These are phyloP conservation scores for Tonatia bakeri DNA, from an alignment of 2,113 vertebrate genomes.

Conservation along the genomic window DNA sequence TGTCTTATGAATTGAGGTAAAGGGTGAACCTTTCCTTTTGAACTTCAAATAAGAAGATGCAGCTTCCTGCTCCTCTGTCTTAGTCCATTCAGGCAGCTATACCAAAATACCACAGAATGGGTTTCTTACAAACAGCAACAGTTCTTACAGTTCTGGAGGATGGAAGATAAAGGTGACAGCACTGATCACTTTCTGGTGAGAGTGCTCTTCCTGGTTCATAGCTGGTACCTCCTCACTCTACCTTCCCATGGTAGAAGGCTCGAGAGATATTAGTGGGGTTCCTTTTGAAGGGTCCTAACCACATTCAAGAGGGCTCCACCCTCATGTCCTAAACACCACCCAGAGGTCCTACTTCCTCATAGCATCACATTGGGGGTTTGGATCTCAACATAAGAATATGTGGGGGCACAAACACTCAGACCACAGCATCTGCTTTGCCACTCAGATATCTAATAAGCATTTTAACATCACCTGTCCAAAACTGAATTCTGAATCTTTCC, in stretches of 20 bases:
- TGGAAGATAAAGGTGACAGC: neutral
- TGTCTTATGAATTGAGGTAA: neutral
- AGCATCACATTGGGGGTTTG: neutral
- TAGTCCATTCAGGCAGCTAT: neutral
- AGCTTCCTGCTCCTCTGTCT: neutral
- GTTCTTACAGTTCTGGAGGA: neutral
- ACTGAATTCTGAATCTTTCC: neutral
- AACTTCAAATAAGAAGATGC: neutral
- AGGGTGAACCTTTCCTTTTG: neutral
- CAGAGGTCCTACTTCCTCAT: neutral
- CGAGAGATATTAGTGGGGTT: neutral
- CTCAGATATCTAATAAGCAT: neutral
- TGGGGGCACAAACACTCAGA: neutral
- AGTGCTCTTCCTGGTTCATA: neutral
- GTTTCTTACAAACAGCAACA: neutral
- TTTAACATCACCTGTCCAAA: neutral
- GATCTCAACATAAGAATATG: neutral
- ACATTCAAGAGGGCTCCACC: neutral
- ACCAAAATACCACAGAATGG: neutral
- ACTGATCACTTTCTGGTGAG: neutral
- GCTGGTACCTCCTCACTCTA: neutral
- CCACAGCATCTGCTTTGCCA: neutral
- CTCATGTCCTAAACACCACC: neutral
- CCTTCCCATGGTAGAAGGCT: neutral
- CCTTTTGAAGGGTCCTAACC: neutral